phyloP scores from a whole-genome alignment of 2,797 vertebrate genomes.

The Sciurus vulgaris region DNA sequence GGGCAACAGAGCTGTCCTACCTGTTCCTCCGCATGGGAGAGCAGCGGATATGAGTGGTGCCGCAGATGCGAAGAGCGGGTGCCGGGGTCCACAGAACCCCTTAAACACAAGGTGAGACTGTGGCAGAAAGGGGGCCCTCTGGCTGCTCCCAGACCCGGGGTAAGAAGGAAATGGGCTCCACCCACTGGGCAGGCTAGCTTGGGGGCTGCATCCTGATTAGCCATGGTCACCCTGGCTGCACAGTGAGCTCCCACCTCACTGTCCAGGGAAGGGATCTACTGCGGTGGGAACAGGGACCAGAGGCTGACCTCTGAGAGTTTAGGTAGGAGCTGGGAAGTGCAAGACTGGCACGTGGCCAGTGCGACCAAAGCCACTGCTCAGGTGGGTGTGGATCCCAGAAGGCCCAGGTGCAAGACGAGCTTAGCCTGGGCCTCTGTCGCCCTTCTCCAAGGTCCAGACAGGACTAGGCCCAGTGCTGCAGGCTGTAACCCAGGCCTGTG shows the following conservation, averaged over 20 bases:
- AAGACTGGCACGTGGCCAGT: not conserved
- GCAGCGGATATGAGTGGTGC: not conserved
- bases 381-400: no score
- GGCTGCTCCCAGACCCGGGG: not conserved
- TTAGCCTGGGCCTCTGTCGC: not conserved
- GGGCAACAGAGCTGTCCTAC: slow-evolving; percentile 69
- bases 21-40: not conserved
- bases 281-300: rapidly evolving
- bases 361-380: not conserved
- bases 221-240: not conserved
- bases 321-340: not conserved
- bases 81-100: not conserved
- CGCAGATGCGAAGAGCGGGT: not conserved
- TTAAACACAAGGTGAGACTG: not conserved
- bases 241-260: slow-evolving; percentile 27
- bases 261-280: not conserved
- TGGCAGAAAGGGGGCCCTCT: not conserved
- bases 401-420: not conserved
- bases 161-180: not conserved
- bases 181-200: not conserved
- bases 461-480: not conserved
- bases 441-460: not conserved
- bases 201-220: not conserved
- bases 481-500: not conserved
- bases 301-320: not conserved